Evolutionary conservation across 2,797 vertebrate genomes (phyloP), one percentile per base, ranked within the genome.

Genomic region (Lutjanus argentimaculatus): DNA sequence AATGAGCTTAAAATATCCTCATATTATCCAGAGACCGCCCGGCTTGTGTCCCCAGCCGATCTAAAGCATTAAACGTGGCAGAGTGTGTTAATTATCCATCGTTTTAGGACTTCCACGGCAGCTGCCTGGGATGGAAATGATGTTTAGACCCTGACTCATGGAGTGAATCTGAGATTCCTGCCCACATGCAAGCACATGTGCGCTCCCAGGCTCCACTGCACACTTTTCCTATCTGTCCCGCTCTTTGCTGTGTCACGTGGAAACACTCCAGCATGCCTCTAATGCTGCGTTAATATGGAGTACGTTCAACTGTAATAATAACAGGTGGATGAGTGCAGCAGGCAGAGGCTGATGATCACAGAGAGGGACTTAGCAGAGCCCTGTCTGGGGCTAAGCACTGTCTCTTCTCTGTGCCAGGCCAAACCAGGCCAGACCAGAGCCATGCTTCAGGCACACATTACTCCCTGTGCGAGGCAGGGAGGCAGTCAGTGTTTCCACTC

Each of bases 71-170:
- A 72, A 82, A 89, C 56, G 66, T 85, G 81, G 81, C 71, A 68
- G 46, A 72, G 58, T 53, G 69, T 62, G 73, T 89, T 88, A 83
- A 87, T 93, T 90, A 88, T 85, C 85, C 78, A 21, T 85, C 70
- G 3, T 84, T 90, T 88, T 82, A 83, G 74, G 77, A 83, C 82
- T 77, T 86, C 83, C 65, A 73, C 19, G 49, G 85, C 85, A 89
- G 77, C 85, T 80, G 84, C 78, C 78, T 62, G 51, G 57, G 67
- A 87, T 85, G 81, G 87, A 89, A 89, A 89, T 85, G 74, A 90
- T 90, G 88, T 85, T 91, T 85, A 85, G 84, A 87, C 88, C 84
- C 85, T 91, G 91, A 95, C 86, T 94, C 92, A 89, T 85, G 68
- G 75, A 79, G 75, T 87, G 56, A 84, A 89, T 83, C 77, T 79